Evolutionary conservation across 1,140 invertebrate species (phyloP).

Genomic region (Stegodyphus dumicola): DNA sequence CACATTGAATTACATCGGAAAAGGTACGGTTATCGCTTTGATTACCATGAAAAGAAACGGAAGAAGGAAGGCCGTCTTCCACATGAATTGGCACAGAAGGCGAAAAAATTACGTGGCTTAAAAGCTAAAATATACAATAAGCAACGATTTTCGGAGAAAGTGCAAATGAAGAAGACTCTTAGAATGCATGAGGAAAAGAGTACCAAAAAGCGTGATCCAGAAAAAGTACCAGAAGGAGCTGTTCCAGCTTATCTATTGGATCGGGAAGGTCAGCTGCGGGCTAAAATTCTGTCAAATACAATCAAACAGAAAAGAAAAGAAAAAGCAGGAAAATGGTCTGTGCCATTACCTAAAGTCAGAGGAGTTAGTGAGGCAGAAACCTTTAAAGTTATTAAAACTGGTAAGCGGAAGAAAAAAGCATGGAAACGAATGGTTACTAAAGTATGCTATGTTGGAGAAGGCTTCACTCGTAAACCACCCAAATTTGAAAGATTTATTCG

Average conservation of each 20-base stretch:
- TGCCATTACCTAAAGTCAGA: conserved; percentile 97
- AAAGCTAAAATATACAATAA: conserved; percentile 99
- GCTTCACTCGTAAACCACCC: conserved; percentile 98
- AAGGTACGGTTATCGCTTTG: conserved; percentile 92
- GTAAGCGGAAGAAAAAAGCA: conserved; percentile 94
- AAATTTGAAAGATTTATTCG: conserved; percentile 99
- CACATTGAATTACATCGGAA: conserved; percentile 98
- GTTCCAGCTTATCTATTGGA: conserved; percentile 96
- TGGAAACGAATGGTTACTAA: conserved; percentile 99
- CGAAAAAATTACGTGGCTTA: conserved; percentile 90
- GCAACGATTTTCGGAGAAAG: conserved; percentile 95
- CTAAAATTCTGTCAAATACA: conserved; percentile 98
- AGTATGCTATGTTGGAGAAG: conserved; percentile 97
- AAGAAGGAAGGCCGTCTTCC: conserved; percentile 94
- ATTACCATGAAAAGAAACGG: conserved; percentile 97
- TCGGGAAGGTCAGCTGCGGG: conserved; percentile 91
- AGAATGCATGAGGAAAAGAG: conserved; percentile 91
- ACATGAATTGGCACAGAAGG: conserved; percentile 89
- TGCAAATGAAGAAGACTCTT: conserved; percentile 99
- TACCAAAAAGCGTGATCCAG: conserved; percentile 73
- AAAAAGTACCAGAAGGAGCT: conserved; percentile 87
- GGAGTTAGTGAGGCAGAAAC: conserved; percentile 98
- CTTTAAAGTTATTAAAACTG: conserved; percentile 93
- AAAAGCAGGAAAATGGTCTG: conserved; percentile 99
- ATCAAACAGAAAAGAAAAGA: conserved; percentile 99